Percentiles rank a stretch among this genome's conserved stretches.
Conservation (phyloP, 2,113 vertebrate genomes). For the Galbula dea region DNA sequence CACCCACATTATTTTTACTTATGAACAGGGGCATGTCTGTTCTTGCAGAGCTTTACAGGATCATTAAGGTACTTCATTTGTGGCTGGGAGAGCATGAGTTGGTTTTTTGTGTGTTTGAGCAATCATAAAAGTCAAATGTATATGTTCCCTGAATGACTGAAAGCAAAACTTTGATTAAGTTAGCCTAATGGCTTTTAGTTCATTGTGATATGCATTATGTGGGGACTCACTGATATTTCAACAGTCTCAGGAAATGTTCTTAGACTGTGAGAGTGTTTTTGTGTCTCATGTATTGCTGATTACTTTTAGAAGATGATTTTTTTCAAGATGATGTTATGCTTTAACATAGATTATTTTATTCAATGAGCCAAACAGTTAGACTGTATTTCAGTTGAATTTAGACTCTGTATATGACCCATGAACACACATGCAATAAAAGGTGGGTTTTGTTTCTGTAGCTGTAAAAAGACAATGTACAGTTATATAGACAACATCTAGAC, state of each 20-base stretch:
- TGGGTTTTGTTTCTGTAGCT: background rate
- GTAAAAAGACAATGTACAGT: background rate
- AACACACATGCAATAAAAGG: background rate
- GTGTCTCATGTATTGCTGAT: background rate
- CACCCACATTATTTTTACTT: background rate
- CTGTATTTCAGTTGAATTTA: background rate
- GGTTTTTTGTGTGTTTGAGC: background rate
- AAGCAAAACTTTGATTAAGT: background rate
- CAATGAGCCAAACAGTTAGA: background rate
- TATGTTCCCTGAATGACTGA: background rate
- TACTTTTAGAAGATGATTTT: background rate
- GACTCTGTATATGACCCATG: background rate
- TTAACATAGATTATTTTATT: background rate
- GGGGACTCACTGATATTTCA: background rate
- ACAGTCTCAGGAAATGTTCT: background rate
- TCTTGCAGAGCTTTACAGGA: background rate
- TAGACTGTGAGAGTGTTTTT: background rate
- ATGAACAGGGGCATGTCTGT: background rate
- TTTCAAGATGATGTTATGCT: background rate
- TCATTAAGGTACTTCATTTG: background rate
- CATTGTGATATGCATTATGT: background rate
- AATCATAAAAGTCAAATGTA: background rate
- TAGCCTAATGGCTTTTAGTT: background rate
- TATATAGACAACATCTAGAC: background rate
- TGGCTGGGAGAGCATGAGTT: background rate